These are phyloP conservation scores for Drosophila seguyi DNA, from an alignment of 1,140 invertebrate genomes.

Conservation along the genomic window DNA sequence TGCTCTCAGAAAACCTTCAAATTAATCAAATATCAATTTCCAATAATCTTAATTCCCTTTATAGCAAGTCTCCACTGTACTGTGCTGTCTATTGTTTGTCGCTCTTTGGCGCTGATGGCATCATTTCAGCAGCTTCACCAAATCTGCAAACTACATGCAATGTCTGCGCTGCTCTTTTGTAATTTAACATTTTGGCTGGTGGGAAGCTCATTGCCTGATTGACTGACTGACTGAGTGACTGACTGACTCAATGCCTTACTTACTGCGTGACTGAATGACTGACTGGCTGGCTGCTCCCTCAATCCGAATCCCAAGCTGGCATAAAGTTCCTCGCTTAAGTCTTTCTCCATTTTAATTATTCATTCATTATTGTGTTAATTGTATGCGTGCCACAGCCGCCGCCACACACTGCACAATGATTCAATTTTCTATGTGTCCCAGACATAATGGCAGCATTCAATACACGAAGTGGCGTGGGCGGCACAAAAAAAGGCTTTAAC, in stretches of 20 bases:
- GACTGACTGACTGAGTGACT: slow-evolving; percentile 22
- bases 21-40: neutral
- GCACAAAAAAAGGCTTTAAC: slow-evolving; percentile 5
- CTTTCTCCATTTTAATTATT: slow-evolving; percentile 72
- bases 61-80: slow-evolving; percentile 3
- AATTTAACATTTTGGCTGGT: slow-evolving; percentile 61
- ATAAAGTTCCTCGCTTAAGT: slow-evolving; percentile 72
- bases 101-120: slow-evolving; percentile 66
- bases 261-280: slow-evolving; percentile 22
- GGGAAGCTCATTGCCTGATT: slow-evolving; percentile 53
- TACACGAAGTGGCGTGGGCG: slow-evolving; percentile 47
- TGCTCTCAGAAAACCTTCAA: no score
- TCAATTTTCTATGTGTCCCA: slow-evolving; percentile 63
- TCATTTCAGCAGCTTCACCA: slow-evolving; percentile 73
- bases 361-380: slow-evolving; percentile 74
- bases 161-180: slow-evolving; percentile 58
- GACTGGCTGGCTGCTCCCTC: slow-evolving; percentile 58
- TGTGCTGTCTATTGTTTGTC: slow-evolving; percentile 42
- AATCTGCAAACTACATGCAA: slow-evolving; percentile 57
- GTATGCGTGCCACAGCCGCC: slow-evolving; percentile 64
- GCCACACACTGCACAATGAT: slow-evolving; percentile 53
- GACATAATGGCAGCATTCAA: slow-evolving; percentile 74
- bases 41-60: neutral
- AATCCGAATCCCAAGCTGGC: slow-evolving; percentile 16
- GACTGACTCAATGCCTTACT: slow-evolving; percentile 16